These are phyloP conservation scores for Liposcelis brunnea DNA, from an alignment of 2,888 invertebrate genomes.

Conservation along the genomic window DNA sequence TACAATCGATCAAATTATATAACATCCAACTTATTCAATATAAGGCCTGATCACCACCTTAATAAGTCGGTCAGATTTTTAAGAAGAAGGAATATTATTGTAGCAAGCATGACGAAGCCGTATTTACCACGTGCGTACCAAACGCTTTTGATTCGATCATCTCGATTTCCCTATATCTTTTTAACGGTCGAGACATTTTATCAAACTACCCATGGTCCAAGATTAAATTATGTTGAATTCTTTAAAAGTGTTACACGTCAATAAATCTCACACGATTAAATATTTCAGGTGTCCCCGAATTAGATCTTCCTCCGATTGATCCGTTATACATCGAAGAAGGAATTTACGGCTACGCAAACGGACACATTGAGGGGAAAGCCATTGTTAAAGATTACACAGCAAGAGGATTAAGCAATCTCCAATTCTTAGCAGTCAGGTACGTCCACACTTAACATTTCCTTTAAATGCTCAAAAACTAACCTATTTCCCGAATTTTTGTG, in stretches of 20 bases:
- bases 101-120: too few species aligned
- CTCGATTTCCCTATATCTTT: too few species aligned
- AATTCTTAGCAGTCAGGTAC: slow-evolving; percentile 35
- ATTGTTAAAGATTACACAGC: slow-evolving; percentile 34
- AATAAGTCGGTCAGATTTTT: too few species aligned
- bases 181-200: too few species aligned
- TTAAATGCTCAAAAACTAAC: slow-evolving; percentile 1
- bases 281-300: slow-evolving; percentile 30
- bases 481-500: too few species aligned
- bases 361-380: slow-evolving; percentile 29
- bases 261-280: not conserved
- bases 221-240: not conserved
- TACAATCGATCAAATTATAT: too few species aligned
- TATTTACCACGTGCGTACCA: too few species aligned
- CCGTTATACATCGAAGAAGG: slow-evolving; percentile 32
- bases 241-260: not conserved
- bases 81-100: too few species aligned
- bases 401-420: slow-evolving; percentile 34
- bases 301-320: slow-evolving; percentile 34
- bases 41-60: too few species aligned
- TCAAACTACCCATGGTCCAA: not conserved
- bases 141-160: too few species aligned
- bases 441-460: not conserved
- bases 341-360: slow-evolving; percentile 25
- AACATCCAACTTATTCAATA: too few species aligned